Conservation (phyloP, 1,140 invertebrate genomes). For the Saccostrea echinata region DNA sequence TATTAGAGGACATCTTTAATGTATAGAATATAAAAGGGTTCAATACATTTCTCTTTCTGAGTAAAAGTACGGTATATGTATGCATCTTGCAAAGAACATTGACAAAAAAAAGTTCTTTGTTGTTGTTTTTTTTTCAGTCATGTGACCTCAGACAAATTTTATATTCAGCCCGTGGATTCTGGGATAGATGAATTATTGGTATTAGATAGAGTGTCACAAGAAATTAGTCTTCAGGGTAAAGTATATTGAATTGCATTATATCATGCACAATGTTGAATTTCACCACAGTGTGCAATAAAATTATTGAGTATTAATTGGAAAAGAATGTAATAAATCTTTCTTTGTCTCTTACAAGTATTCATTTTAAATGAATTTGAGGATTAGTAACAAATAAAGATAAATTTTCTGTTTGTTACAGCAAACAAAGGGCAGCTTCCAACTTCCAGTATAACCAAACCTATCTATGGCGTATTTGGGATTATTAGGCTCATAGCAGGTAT, state of each 20-base stretch:
- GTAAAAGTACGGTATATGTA: too few species aligned
- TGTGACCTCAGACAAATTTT: slow-evolving; percentile 86
- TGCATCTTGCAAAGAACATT: too few species aligned
- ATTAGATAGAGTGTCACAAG: slow-evolving; percentile 86
- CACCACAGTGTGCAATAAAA: slow-evolving; percentile 7
- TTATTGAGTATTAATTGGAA: not conserved
- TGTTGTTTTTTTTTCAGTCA: slow-evolving; percentile 81
- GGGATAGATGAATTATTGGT: slow-evolving; percentile 83
- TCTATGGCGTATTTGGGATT: slow-evolving; percentile 94
- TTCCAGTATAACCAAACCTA: slow-evolving; percentile 84
- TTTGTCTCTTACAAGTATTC: too few species aligned
- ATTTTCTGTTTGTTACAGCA: not conserved
- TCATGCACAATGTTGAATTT: not conserved
- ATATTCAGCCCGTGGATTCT: slow-evolving; percentile 84
- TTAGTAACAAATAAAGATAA: too few species aligned
- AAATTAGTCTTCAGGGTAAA: slow-evolving; percentile 84
- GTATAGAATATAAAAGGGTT: too few species aligned
- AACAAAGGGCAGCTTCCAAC: slow-evolving; percentile 74
- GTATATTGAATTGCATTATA: not conserved
- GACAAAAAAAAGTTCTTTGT: too few species aligned
- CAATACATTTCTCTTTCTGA: too few species aligned
- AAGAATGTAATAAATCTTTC: too few species aligned
- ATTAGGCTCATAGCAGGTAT: slow-evolving; percentile 88
- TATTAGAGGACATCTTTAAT: too few species aligned
- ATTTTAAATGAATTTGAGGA: too few species aligned